Percentiles rank a stretch among this genome's conserved stretches.
Conservation (phyloP, 2,797 vertebrate genomes). For the Megalops cyprinoides region DNA sequence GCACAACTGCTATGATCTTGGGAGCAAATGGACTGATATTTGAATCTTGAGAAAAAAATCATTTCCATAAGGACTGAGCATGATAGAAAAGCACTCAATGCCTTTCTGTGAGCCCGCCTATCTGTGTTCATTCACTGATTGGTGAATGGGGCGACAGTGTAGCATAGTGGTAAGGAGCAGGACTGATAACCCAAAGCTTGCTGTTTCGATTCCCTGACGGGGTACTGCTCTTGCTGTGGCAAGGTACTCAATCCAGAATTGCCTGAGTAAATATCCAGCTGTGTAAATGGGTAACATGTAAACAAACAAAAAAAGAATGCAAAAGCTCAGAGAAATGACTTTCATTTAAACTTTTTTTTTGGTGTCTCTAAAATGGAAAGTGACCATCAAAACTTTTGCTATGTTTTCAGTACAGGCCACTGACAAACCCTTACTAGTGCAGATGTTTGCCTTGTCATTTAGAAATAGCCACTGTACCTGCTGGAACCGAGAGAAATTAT, state of each 20-base stretch:
- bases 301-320: no score
- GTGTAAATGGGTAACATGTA: no score
- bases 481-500: neutral
- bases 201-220: no score
- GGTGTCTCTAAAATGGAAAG: neutral
- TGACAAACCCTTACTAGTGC: neutral
- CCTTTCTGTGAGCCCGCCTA: neutral
- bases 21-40: neutral
- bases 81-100: neutral
- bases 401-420: neutral
- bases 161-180: no score
- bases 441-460: neutral
- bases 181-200: no score
- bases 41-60: neutral
- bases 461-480: neutral
- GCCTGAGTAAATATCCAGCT: no score
- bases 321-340: neutral
- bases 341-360: neutral
- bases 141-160: no score
- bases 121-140: neutral
- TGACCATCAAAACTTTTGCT: neutral
- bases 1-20: slow-evolving; percentile 30
- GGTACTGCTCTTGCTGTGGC: no score
- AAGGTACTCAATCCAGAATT: no score
- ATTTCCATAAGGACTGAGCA: slow-evolving; percentile 10